Evolutionary conservation across 2,888 invertebrate species (phyloP), one percentile per base, ranked within the genome.

Genomic region (Protonemura montana): DNA sequence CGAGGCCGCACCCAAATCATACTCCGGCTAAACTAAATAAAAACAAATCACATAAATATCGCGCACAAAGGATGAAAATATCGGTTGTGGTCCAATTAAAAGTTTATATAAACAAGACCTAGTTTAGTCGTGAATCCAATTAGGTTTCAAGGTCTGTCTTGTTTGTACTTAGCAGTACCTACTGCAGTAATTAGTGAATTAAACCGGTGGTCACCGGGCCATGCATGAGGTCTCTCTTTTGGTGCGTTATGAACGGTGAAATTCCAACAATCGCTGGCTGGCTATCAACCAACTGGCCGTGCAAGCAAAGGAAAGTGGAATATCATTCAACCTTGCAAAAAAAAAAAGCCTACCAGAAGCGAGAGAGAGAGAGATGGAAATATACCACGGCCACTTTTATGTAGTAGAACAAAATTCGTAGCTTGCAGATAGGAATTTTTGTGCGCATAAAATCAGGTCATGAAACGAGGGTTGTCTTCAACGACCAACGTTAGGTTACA

Each of bases 251-350:
- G 59, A 10, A 1, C 59, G 59, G 59, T 59, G 59, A 59, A 59
- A 59, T 59, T 59, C 59, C 16, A 21, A 21, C 59, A 7, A 59
- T 41, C 13, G 13, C 41, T 5, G 6, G 41, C 41, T 41, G 5
- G 41, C 13, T 41, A 7, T 41, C 41, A 5, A 13, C 3, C 59
- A 7, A 59, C 16, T 59, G 35, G 35, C 59, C 59, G 59, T 21
- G 59, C 59, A 59, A 59, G 59, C 59, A 59, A 59, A 59, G 59
- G 59, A 59, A 59, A 59, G 59, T 59, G 7, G 59, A 59, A 16
- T 59, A 59, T 59, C 59, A 59, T 59, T 59, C 59, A 59, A 59
- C 59, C 59, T 59, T 59, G 59, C 59, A 21, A 59, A 59, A 35
- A 59, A 21, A 59, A 59, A 35, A 59, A 59, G 59, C 59, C 59